Evolutionary conservation across 2,113 vertebrate genomes (phyloP).

Genomic region (Podilymbus podiceps): DNA sequence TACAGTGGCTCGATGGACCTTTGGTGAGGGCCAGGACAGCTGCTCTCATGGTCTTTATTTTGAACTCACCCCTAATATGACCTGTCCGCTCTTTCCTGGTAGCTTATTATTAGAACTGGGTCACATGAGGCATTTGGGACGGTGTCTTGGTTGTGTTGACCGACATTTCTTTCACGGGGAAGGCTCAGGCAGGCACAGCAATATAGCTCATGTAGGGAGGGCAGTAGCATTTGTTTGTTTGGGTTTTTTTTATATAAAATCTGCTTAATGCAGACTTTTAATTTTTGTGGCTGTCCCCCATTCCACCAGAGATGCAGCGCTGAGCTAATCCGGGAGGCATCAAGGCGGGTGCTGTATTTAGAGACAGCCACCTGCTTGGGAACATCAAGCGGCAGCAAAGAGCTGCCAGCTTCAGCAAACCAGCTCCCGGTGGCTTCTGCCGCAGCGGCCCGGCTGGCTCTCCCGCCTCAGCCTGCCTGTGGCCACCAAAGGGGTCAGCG

Average conservation of each 20-base stretch:
- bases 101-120: constrained; percentile 48
- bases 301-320: background rate
- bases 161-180: background rate
- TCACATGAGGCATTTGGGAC: constrained; percentile 19
- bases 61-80: background rate
- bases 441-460: background rate
- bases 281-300: background rate
- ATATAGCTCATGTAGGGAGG: background rate
- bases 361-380: constrained; percentile 49
- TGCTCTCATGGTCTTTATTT: constrained; percentile 1
- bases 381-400: constrained; percentile 19
- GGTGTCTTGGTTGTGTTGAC: accelerated
- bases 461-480: background rate
- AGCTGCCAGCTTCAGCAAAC: background rate
- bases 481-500: background rate
- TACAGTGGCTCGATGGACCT: background rate
- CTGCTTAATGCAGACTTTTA: background rate
- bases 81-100: background rate
- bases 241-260: background rate
- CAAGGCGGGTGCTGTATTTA: background rate
- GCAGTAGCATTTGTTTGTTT: background rate
- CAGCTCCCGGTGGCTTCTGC: background rate
- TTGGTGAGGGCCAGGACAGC: background rate
- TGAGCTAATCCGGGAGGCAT: background rate
- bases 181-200: background rate